Evolutionary conservation across 1,140 invertebrate genomes (phyloP).

Genomic region (Lutraria rhynchaena): DNA sequence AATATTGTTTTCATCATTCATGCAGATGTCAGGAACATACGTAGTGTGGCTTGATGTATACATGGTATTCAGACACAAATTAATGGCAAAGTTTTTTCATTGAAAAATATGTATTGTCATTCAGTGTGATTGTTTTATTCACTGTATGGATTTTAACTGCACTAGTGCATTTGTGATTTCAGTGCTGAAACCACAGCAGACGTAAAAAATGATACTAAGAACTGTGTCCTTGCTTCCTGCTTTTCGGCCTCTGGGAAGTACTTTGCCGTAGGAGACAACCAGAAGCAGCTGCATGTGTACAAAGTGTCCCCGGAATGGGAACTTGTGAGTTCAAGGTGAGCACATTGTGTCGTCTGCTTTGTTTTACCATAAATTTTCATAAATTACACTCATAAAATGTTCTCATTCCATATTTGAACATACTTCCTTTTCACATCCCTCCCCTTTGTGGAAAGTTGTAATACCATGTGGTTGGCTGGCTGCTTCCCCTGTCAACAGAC

Average conservation of each 20-base stretch:
- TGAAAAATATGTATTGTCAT: too few species aligned
- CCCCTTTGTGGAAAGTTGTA: too few species aligned
- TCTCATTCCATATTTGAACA: neutral
- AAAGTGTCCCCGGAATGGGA: conserved; percentile 37
- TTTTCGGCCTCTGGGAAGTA: conserved; percentile 53
- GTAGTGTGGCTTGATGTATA: too few species aligned
- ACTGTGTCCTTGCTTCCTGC: conserved; percentile 41
- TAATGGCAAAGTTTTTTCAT: too few species aligned
- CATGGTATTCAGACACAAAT: too few species aligned
- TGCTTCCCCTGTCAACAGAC: neutral
- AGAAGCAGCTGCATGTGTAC: conserved; percentile 51
- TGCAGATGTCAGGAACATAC: conserved; percentile 18
- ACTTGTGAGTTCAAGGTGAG: conserved; percentile 41
- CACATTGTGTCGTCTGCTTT: neutral
- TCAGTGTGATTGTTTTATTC: neutral
- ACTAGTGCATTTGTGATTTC: neutral
- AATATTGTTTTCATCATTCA: conserved; percentile 51
- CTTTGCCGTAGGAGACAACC: conserved; percentile 45
- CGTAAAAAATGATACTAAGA: conserved; percentile 31
- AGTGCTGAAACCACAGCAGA: conserved; percentile 16
- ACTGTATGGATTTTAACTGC: neutral
- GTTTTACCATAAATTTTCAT: conserved; percentile 4
- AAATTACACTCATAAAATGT: neutral
- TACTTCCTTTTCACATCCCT: too few species aligned
- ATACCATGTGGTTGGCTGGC: conserved; percentile 7